phyloP scores from a whole-genome alignment of 2,888 invertebrate genomes.

The Norana najaformis region DNA sequence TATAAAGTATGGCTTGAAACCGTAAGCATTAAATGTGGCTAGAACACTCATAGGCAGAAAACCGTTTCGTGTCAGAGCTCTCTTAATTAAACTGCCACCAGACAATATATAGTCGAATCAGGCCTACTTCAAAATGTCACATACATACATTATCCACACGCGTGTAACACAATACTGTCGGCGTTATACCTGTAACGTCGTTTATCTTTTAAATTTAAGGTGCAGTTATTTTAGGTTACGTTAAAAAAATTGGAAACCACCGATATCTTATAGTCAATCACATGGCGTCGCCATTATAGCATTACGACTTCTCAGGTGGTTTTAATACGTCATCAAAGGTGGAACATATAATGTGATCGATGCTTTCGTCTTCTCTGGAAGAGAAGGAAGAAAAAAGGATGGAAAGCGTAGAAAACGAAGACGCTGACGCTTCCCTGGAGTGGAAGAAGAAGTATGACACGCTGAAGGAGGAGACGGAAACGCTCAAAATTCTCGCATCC shows the following conservation, averaged over 20 bases:
- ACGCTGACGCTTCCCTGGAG: not conserved
- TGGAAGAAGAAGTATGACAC: conserved; percentile 1
- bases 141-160: too few species aligned
- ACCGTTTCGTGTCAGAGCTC: too few species aligned
- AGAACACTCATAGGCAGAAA: too few species aligned
- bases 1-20: too few species aligned
- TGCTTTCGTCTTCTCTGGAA: not conserved
- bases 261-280: not conserved
- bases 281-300: not conserved
- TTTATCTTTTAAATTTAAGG: too few species aligned
- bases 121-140: too few species aligned
- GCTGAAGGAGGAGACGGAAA: not conserved
- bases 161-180: too few species aligned
- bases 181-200: too few species aligned
- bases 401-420: not conserved
- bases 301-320: not conserved
- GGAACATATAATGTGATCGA: not conserved
- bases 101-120: too few species aligned
- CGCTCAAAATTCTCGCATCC: not conserved
- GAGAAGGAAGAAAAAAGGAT: not conserved
- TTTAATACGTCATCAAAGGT: not conserved
- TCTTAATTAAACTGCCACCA: too few species aligned
- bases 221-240: not conserved
- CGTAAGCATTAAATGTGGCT: too few species aligned
- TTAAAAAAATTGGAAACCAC: not conserved